Evolutionary conservation across 2,113 vertebrate genomes (phyloP), one percentile per base, ranked within the genome.

Genomic region (Sinocyclocheilus rhinocerous): DNA sequence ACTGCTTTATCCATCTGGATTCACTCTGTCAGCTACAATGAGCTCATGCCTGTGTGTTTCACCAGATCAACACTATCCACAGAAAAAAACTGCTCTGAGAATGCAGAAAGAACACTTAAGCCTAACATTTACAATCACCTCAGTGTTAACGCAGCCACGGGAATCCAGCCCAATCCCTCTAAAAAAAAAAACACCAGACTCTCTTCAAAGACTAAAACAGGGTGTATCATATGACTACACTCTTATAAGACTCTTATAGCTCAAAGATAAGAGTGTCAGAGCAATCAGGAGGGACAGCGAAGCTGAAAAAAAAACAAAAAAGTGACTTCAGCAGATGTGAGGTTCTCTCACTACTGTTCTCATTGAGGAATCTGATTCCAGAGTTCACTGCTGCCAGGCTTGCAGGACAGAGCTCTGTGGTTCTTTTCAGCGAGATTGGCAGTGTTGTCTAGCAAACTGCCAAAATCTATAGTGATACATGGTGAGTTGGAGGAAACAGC

Each of bases 81-180:
- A 85, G 26, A 48, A 73, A 80, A 84, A 80, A 81, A 84, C 76
- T 81, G 11, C 20, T 69, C 55, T 24, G 57, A 85, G 84, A 88
- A 85, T 50, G 87, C 77, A 69, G 50, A 86, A 76, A 77, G 81
- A 88, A 89, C 84, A 88, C 82, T 86, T 88, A 82, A 89, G 77
- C 89, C 86, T 70, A 86, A 86, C 86, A 76, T 88, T 86, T 84
- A 88, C 81, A 89, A 86, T 89, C 89, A 86, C 50, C 86, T 84
- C 67, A 63, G 67, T 78, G 36, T 78, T 85, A 75, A 87, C 79
- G 50, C 79, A 85, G 86, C 87, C 77, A 79, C 76, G 36, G 33
- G 81, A 79, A 86, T 84, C 84, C 48, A 29, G 69, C 29, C 61
- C 81, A 88, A 81, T 77, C 70, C 73, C 67, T 75, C 1, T 13